Evolutionary conservation across 2,888 invertebrate species (phyloP).

Genomic region (Leptinotarsa haldemani): DNA sequence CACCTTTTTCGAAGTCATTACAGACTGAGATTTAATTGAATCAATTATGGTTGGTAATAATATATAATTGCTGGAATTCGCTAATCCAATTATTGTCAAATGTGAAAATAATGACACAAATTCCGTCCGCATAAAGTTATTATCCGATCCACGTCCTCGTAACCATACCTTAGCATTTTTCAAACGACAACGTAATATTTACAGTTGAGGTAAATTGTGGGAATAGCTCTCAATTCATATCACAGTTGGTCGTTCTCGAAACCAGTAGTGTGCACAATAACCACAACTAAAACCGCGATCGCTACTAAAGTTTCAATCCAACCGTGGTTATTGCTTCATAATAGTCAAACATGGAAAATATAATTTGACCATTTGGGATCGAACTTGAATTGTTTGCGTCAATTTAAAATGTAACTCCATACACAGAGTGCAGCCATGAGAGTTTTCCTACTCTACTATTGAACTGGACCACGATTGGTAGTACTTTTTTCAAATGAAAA

Average conservation of each 20-base stretch:
- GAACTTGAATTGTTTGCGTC: not conserved
- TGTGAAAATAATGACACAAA: constrained; percentile 9
- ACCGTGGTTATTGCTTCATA: not conserved
- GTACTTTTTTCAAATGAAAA: no score
- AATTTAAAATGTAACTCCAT: not conserved
- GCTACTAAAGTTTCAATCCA: not conserved
- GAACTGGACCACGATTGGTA: no score
- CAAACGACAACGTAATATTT: not conserved
- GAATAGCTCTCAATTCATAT: constrained; percentile 4
- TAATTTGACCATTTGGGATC: not conserved
- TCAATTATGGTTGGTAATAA: not conserved
- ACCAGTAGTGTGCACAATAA: not conserved
- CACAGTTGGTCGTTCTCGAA: not conserved
- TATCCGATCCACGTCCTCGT: not conserved
- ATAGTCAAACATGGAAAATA: not conserved
- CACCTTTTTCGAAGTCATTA: not conserved
- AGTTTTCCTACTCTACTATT: no score
- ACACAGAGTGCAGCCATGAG: not conserved
- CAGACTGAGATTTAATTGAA: not conserved
- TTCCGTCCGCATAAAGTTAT: not conserved
- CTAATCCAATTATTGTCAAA: constrained; percentile 7
- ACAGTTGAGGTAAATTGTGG: constrained; percentile 14
- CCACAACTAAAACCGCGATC: constrained; percentile 7
- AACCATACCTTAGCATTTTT: not conserved
- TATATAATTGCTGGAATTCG: not conserved